Evolutionary conservation across 2,888 invertebrate species (phyloP).

Genomic region (Agrochola lychnidis): DNA sequence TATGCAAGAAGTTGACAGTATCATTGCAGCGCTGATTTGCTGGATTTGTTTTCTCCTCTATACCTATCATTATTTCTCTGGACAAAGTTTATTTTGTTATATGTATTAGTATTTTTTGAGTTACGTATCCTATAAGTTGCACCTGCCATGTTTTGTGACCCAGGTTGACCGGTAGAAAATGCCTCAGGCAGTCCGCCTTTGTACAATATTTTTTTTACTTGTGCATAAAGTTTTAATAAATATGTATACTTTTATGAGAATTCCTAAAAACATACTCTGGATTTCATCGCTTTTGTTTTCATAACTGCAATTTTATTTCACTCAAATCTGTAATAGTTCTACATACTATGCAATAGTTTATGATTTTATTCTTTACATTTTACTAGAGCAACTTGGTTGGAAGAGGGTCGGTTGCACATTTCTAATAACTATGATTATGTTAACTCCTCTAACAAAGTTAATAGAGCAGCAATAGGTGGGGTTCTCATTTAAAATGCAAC

Average conservation of each 20-base stretch:
- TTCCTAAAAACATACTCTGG: background rate
- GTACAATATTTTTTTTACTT: too few species aligned
- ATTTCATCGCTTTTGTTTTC: background rate
- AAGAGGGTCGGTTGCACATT: background rate
- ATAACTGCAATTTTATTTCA: background rate
- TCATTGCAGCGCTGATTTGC: too few species aligned
- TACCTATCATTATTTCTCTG: too few species aligned
- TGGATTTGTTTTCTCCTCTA: too few species aligned
- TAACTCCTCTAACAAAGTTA: background rate
- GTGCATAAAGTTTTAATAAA: too few species aligned
- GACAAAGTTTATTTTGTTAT: too few species aligned
- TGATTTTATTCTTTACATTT: background rate
- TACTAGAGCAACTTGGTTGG: background rate
- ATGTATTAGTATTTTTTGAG: too few species aligned
- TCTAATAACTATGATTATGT: background rate
- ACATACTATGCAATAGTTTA: background rate
- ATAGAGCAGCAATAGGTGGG: background rate
- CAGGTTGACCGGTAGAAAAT: too few species aligned
- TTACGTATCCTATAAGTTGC: too few species aligned
- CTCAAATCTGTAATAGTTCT: background rate
- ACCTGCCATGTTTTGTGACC: too few species aligned
- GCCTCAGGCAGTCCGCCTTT: too few species aligned
- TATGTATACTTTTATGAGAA: background rate
- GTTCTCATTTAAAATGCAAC: background rate
- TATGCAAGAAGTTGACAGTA: background rate